phyloP scores from a whole-genome alignment of 2,113 vertebrate genomes.

The Phaetusa simplex region DNA sequence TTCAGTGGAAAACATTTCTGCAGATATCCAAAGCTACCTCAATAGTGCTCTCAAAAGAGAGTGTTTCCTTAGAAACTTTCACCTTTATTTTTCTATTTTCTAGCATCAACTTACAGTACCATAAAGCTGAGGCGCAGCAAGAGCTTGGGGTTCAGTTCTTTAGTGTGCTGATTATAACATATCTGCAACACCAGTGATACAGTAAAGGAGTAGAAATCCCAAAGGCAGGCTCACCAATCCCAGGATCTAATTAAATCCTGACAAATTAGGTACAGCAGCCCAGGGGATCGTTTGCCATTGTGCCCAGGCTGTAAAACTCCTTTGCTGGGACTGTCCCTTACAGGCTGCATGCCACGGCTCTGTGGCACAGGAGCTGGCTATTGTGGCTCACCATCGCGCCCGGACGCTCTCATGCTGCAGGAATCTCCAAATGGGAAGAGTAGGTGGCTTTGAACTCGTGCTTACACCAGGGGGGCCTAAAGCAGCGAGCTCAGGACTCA shows the following conservation, averaged over 20 bases:
- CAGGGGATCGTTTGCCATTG: not conserved
- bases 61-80: not conserved
- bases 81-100: not conserved
- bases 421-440: not conserved
- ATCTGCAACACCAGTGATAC: not conserved
- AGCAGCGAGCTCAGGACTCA: conserved; percentile 21
- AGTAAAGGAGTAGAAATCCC: not conserved
- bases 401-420: not conserved
- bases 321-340: not conserved
- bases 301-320: not conserved
- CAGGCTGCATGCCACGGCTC: not conserved
- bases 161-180: not conserved
- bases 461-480: conserved; percentile 13
- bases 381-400: not conserved
- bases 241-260: not conserved
- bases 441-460: conserved; percentile 25
- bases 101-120: not conserved
- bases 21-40: not conserved
- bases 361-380: not conserved
- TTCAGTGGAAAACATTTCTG: not conserved
- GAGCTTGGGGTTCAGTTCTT: not conserved
- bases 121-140: not conserved
- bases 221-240: not conserved
- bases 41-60: not conserved
- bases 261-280: conserved; percentile 6